A percentile compares a stretch with the other conserved stretches of the same genome.
Conservation (phyloP, 2,797 vertebrate species). For the Schizothorax lantsangensis region DNA sequence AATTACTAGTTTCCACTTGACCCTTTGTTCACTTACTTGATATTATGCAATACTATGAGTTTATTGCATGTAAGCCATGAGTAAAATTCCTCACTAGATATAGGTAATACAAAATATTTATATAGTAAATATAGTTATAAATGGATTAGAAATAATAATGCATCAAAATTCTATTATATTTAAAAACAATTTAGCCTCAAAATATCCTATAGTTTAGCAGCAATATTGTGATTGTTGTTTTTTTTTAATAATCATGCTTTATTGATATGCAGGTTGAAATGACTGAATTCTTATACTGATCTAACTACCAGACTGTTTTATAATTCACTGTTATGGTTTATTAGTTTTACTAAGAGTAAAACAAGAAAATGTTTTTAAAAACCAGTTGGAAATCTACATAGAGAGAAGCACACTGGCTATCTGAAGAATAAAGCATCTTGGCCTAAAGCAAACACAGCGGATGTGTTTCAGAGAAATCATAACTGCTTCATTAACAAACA, state of each 20-base stretch:
- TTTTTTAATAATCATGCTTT: not conserved
- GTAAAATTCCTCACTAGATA: not conserved
- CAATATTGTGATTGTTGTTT: not conserved
- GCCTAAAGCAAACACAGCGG: not conserved
- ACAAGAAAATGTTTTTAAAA: not conserved
- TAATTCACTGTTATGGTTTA: not conserved
- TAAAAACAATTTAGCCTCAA: too few relatives aligned
- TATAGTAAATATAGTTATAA: not conserved
- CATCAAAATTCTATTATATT: not conserved
- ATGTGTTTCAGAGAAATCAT: not conserved
- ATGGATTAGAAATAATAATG: not conserved
- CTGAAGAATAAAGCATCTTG: not conserved
- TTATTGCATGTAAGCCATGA: not conserved
- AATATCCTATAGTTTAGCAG: not conserved
- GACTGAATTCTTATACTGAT: not conserved
- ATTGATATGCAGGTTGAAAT: not conserved
- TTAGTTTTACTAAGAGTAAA: not conserved
- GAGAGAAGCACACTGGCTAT: not conserved
- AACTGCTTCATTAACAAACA: not conserved
- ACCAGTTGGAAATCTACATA: not conserved
- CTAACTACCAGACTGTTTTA: not conserved
- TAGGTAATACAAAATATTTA: not conserved
- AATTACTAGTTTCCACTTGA: conserved; percentile 18
- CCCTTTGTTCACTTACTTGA: not conserved
- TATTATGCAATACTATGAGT: not conserved